These are phyloP conservation scores for Micromys minutus DNA, from an alignment of 2,113 vertebrate genomes.

Conservation along the genomic window DNA sequence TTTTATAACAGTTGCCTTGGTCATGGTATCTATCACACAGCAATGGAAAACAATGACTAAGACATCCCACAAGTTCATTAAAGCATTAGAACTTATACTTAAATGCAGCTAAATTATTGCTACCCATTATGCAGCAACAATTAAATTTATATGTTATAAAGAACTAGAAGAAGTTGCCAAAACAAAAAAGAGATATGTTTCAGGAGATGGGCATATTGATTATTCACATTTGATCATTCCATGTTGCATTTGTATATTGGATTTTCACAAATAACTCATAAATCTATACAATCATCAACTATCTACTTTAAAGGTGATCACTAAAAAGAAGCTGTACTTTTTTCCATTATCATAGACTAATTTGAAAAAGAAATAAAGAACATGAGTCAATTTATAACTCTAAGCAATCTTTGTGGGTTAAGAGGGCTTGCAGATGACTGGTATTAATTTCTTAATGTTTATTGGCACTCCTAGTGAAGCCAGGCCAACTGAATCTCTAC, in stretches of 20 bases:
- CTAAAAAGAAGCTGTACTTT: not conserved
- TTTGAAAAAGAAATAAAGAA: not conserved
- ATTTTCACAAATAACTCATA: not conserved
- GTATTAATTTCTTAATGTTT: not conserved
- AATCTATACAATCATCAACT: not conserved
- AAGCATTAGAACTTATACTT: not conserved
- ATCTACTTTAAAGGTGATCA: not conserved
- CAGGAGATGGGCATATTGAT: not conserved
- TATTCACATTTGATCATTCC: not conserved
- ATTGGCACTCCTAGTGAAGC: not conserved
- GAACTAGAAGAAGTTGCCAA: not conserved
- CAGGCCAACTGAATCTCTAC: not conserved
- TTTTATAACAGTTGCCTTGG: not conserved
- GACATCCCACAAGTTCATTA: not conserved
- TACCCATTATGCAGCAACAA: not conserved
- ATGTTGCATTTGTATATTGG: not conserved
- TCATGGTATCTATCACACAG: not conserved
- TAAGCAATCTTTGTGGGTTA: not conserved
- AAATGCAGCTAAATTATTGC: not conserved
- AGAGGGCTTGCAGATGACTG: not conserved
- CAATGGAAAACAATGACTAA: not conserved
- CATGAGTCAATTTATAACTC: not conserved
- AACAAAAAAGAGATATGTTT: not conserved
- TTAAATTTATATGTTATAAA: not conserved
- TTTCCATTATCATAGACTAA: not conserved